phyloP scores from a whole-genome alignment of 2,888 invertebrate genomes.

The Agrilus mali region DNA sequence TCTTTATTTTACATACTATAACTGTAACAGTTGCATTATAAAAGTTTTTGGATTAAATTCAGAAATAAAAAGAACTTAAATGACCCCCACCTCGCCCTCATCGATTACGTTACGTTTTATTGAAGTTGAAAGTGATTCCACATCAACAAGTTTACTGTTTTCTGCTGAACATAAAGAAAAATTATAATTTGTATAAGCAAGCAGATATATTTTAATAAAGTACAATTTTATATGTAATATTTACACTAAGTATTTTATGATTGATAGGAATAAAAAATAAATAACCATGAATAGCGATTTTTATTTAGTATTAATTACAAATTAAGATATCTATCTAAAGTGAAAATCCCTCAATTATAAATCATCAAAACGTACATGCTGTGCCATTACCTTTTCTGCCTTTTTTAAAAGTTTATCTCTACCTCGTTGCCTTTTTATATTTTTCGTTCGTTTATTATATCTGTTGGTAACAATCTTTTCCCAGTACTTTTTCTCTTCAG shows the following conservation, averaged over 20 bases:
- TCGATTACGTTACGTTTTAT: too few species aligned
- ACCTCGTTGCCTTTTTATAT: slow-evolving; percentile 42
- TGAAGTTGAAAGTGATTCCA: too few species aligned
- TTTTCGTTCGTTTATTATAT: slow-evolving; percentile 38
- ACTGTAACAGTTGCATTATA: too few species aligned
- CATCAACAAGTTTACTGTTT: too few species aligned
- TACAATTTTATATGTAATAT: not conserved
- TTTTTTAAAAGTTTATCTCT: slow-evolving; percentile 45
- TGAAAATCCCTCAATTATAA: slow-evolving; percentile 8
- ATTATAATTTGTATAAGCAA: too few species aligned
- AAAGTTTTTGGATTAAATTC: too few species aligned
- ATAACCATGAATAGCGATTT: not conserved
- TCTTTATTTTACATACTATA: too few species aligned
- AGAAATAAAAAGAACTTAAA: too few species aligned
- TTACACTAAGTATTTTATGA: not conserved
- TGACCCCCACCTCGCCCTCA: too few species aligned
- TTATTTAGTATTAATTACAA: not conserved
- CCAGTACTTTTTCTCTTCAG: slow-evolving; percentile 72
- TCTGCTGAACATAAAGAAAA: too few species aligned
- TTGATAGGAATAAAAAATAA: not conserved
- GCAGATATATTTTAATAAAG: not conserved
- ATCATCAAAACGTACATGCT: slow-evolving; percentile 60
- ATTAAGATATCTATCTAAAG: not conserved
- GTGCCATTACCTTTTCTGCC: slow-evolving; percentile 54
- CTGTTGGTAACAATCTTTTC: slow-evolving; percentile 54